Evolutionary conservation across 2,113 vertebrate species (phyloP).

Genomic region (Nesoenas mayeri): DNA sequence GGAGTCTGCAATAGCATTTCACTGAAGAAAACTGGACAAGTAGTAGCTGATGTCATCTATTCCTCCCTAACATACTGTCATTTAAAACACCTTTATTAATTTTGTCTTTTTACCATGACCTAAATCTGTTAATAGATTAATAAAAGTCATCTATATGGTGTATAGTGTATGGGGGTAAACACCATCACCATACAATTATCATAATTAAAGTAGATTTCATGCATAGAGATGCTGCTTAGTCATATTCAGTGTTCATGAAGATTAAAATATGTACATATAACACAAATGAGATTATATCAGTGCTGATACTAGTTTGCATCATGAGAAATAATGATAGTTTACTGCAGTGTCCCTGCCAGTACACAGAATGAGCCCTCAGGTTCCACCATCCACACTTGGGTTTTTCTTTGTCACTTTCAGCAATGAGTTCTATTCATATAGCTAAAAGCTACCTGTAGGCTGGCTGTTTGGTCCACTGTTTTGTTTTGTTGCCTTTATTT

Average conservation of each 20-base stretch:
- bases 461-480: not conserved
- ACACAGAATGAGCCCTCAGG: constrained; percentile 32
- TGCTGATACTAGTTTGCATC: constrained; percentile 38
- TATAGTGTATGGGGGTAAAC: constrained; percentile 31
- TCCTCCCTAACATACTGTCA: not conserved
- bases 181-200: constrained; percentile 56
- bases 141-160: constrained; percentile 23
- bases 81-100: constrained; percentile 1
- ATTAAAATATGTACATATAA: not conserved
- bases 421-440: not conserved
- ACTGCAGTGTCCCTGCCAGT: constrained; percentile 6
- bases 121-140: constrained; percentile 61
- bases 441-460: constrained; percentile 5
- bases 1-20: not conserved
- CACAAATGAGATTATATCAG: constrained; percentile 48
- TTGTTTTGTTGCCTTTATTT: not conserved
- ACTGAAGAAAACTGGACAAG: not conserved
- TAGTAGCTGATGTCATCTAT: not conserved
- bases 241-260: not conserved
- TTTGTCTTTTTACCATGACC: constrained; percentile 46
- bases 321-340: constrained; percentile 51
- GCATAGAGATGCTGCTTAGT: constrained; percentile 51
- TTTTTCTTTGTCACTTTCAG: constrained; percentile 11
- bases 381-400: not conserved
- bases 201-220: constrained; percentile 54